These are phyloP conservation scores for Drosophila mercatorum DNA, from an alignment of 2,888 invertebrate species.

Conservation along the genomic window DNA sequence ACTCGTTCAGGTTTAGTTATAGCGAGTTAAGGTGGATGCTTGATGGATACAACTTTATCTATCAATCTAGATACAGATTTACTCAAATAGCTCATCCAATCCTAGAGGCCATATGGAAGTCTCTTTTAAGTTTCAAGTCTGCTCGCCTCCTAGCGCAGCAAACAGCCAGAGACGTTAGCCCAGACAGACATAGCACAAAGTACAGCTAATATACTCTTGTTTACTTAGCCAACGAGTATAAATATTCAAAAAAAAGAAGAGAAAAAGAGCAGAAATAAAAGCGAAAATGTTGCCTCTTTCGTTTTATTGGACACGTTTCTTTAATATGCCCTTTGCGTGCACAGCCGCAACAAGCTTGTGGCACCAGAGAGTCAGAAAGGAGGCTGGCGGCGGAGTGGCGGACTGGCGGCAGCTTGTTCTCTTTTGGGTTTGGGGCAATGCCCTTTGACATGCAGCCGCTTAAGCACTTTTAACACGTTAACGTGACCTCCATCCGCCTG, in stretches of 20 bases:
- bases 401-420: neutral
- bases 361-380: neutral
- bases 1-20: neutral
- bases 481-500: slow-evolving; percentile 20
- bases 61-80: no score
- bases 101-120: neutral
- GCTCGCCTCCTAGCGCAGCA: neutral
- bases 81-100: neutral
- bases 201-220: slow-evolving; percentile 1
- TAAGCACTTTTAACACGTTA: slow-evolving; percentile 75
- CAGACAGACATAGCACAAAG: neutral
- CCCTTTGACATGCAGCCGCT: slow-evolving; percentile 40
- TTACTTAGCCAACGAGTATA: neutral
- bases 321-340: slow-evolving; percentile 73
- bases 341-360: slow-evolving; percentile 4
- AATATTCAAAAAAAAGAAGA: slow-evolving; percentile 32
- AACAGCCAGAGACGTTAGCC: neutral
- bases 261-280: slow-evolving; percentile 37
- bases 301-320: slow-evolving; percentile 38
- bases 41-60: no score
- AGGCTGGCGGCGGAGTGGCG: no score
- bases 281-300: slow-evolving; percentile 22
- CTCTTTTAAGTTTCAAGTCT: neutral
- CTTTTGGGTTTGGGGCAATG: slow-evolving; percentile 24
- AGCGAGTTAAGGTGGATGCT: neutral